phyloP scores from a whole-genome alignment of 2,113 vertebrate genomes.

The Antigone vipio region DNA sequence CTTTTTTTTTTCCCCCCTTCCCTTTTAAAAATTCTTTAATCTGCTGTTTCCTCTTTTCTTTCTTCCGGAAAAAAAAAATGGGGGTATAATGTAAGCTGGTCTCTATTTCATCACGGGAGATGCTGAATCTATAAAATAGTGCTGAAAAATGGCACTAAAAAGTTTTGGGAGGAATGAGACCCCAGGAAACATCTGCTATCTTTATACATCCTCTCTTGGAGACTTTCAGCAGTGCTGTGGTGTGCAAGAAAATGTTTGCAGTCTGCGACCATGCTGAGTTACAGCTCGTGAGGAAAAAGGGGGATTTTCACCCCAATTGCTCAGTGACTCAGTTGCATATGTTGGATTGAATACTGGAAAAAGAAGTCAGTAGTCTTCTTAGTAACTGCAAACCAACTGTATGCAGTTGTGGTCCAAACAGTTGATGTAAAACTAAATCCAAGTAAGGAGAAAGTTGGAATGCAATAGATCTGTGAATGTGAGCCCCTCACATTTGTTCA shows the following conservation, averaged over 20 bases:
- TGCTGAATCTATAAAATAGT: conserved; percentile 52
- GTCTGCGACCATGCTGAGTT: conserved; percentile 67
- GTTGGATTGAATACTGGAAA: conserved; percentile 73
- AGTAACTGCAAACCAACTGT: conserved; percentile 66
- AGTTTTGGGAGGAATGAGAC: conserved; percentile 70
- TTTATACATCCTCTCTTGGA: conserved; percentile 69
- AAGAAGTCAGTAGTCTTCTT: conserved; percentile 71
- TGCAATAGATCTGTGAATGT: conserved; percentile 37
- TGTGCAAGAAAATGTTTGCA: conserved; percentile 62
- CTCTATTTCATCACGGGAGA: conserved; percentile 60
- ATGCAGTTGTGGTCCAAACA: conserved; percentile 66
- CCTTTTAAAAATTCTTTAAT: conserved; percentile 70
- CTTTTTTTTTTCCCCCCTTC: not conserved
- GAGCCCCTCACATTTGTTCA: conserved; percentile 55
- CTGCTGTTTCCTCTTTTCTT: conserved; percentile 72
- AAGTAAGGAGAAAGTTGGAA: conserved; percentile 51
- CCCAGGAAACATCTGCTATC: conserved; percentile 68
- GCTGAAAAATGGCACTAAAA: conserved; percentile 63
- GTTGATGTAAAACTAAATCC: conserved; percentile 42
- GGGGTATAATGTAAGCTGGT: conserved; percentile 53
- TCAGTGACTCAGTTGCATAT: conserved; percentile 72
- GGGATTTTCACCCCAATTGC: conserved; percentile 54
- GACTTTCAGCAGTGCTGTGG: conserved; percentile 63
- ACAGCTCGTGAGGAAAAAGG: conserved; percentile 67
- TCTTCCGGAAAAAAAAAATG: not conserved